Evolutionary conservation across 1,140 invertebrate species (phyloP), one percentile per base, ranked within the genome.

Genomic region (Pseudoatta argentina): DNA sequence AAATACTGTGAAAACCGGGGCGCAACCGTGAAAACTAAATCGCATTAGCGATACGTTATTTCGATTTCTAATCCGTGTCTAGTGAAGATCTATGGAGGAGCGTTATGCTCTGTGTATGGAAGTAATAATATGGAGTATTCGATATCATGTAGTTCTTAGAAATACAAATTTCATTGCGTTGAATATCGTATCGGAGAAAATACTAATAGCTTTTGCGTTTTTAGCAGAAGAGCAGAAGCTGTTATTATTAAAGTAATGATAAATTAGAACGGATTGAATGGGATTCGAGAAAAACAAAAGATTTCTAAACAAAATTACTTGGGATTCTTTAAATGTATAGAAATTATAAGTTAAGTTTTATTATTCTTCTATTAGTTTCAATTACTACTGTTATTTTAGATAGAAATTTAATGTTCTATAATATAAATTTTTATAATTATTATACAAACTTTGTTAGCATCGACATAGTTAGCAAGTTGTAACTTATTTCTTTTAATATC

Each of bases 21-120:
- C 51, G 64, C 64, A 61, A 67, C 16, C 18, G 78, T 53, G 78
- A 82, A 72, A 83, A 83, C 14, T 63, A 39, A 48, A 75, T 61
- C 63, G 48, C 61, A 30, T 21, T 30, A 14, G 67, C 44, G 30
- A 61, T 48, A 61, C 53, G 14, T 53, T 67, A 57, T 21, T 57
- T 21, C 30, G 78, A 81, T 81, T 69, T 81, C 77, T 71, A 81
- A 81, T 81, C 14, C 44, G 12, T 6, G 24, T 53, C 7, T 30
- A 24, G 14, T 12, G 18, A 44, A 21, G 12, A 64, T 44, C 21
- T 61, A 34, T 21, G 34, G 34, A 61, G 57, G 0, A 76, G 6
- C 4, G 24, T n/a, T 44, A 63, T 34, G 30, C 16, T 39, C 44
- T 44, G 48, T n/a, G 57, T 18, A 39, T 34, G 30, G 24, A 73